Evolutionary conservation across 2,113 vertebrate species (phyloP).

Genomic region (Ariopsis seemanni): DNA sequence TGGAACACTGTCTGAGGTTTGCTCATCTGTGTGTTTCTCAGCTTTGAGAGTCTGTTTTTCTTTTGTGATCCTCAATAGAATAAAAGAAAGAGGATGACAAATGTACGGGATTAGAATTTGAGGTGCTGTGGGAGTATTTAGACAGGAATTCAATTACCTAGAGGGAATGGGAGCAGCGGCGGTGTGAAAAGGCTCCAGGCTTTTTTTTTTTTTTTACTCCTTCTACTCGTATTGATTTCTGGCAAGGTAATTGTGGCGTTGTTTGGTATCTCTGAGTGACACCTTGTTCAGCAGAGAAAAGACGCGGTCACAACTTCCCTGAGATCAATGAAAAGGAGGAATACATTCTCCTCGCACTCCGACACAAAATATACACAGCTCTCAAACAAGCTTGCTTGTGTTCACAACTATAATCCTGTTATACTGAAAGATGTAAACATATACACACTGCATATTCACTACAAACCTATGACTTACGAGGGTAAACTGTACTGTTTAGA

Average conservation of each 20-base stretch:
- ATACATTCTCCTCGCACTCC: not conserved
- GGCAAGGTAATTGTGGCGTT: constrained; percentile 45
- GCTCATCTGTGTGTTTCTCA: constrained; percentile 1
- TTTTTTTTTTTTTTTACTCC: constrained; percentile 15
- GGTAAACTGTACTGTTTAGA: not conserved
- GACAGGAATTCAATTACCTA: constrained; percentile 52
- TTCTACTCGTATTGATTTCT: constrained; percentile 41
- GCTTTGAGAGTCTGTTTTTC: constrained; percentile 30
- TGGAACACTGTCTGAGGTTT: constrained; percentile 19
- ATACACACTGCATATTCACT: not conserved
- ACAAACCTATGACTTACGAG: not conserved
- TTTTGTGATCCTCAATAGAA: constrained; percentile 16
- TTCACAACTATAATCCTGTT: not conserved
- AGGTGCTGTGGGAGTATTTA: constrained; percentile 46
- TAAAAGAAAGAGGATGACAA: constrained; percentile 28
- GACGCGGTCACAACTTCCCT: constrained; percentile 26
- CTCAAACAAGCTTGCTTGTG: not conserved
- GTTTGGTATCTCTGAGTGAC: constrained; percentile 44
- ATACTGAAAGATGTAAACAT: not conserved
- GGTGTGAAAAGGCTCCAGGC: constrained; percentile 40
- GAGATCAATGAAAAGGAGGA: constrained; percentile 37
- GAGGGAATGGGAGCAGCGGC: constrained; percentile 23
- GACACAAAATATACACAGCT: constrained; percentile 20
- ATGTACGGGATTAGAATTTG: constrained; percentile 44
- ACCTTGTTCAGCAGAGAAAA: constrained; percentile 39